Conservation (phyloP, 2,888 invertebrate genomes). For the Drosophila monieri region DNA sequence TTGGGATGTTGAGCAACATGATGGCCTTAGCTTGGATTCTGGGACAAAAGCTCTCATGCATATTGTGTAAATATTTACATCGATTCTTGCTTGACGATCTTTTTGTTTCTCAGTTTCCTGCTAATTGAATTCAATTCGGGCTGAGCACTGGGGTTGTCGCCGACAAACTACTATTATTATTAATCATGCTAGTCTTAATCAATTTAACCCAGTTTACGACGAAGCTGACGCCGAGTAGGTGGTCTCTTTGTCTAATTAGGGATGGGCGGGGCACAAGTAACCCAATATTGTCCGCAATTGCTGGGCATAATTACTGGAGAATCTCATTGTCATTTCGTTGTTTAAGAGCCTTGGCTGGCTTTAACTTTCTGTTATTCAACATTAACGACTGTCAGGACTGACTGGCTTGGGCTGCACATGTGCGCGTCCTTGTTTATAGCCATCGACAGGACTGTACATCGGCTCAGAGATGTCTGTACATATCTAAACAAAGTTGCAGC, state of each 20-base stretch:
- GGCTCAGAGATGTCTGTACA: slow-evolving; percentile 33
- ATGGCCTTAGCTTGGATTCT: background rate
- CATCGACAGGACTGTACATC: slow-evolving; percentile 33
- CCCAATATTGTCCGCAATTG: background rate
- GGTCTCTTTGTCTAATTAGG: slow-evolving; percentile 29
- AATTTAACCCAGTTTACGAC: slow-evolving; percentile 64
- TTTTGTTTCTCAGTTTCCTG: slow-evolving; percentile 28
- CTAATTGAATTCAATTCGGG: slow-evolving; percentile 61
- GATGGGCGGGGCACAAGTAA: background rate
- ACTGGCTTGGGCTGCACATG: background rate
- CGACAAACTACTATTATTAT: slow-evolving; percentile 27
- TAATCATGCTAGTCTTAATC: slow-evolving; percentile 50
- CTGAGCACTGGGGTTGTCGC: slow-evolving; percentile 3
- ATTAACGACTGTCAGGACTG: background rate
- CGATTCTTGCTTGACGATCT: slow-evolving; percentile 27
- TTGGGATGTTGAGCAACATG: slow-evolving; percentile 43
- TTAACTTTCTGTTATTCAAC: too few relatives aligned
- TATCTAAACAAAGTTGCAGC: slow-evolving; percentile 60
- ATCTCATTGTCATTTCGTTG: background rate
- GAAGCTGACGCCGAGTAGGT: slow-evolving; percentile 28
- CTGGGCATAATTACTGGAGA: background rate
- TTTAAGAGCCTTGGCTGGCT: background rate
- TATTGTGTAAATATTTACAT: slow-evolving; percentile 64
- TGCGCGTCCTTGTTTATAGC: slow-evolving; percentile 4
- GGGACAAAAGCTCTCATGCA: slow-evolving; percentile 22